Conservation (phyloP, 2,797 vertebrate genomes). For the Cyprinella venusta region DNA sequence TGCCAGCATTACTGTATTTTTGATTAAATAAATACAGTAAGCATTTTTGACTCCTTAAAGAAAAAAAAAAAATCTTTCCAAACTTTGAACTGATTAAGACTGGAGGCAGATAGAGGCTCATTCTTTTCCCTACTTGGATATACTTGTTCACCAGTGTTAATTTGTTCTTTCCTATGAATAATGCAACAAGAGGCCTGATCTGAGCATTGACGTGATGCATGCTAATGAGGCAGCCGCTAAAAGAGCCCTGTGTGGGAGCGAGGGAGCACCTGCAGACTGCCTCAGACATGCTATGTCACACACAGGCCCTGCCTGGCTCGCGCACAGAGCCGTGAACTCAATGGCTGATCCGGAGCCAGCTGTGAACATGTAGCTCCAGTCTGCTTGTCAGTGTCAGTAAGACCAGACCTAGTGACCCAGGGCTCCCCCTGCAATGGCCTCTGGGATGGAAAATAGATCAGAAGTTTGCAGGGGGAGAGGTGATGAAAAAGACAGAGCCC, state of each 20-base stretch:
- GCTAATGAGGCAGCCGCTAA: conserved; percentile 63
- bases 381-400: conserved; percentile 28
- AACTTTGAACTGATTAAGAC: conserved; percentile 14
- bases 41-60: neutral
- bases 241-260: conserved; percentile 71
- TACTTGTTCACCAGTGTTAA: conserved; percentile 48
- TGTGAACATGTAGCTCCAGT: conserved; percentile 14
- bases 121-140: conserved; percentile 35
- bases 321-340: conserved; percentile 16
- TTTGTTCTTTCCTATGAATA: conserved; percentile 52
- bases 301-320: conserved; percentile 48
- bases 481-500: conserved; percentile 52
- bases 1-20: neutral
- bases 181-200: conserved; percentile 32
- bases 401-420: conserved; percentile 53
- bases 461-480: conserved; percentile 21
- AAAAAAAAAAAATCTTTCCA: too few species aligned
- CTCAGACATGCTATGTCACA: conserved; percentile 46
- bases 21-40: neutral
- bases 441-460: conserved; percentile 54
- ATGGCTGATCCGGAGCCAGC: conserved; percentile 28
- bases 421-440: conserved; percentile 32
- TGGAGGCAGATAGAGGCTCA: conserved; percentile 27
- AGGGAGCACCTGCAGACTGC: conserved; percentile 71
- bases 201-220: conserved; percentile 53